phyloP scores from a whole-genome alignment of 92 coral and sea anemone species.

The Porites rus region DNA sequence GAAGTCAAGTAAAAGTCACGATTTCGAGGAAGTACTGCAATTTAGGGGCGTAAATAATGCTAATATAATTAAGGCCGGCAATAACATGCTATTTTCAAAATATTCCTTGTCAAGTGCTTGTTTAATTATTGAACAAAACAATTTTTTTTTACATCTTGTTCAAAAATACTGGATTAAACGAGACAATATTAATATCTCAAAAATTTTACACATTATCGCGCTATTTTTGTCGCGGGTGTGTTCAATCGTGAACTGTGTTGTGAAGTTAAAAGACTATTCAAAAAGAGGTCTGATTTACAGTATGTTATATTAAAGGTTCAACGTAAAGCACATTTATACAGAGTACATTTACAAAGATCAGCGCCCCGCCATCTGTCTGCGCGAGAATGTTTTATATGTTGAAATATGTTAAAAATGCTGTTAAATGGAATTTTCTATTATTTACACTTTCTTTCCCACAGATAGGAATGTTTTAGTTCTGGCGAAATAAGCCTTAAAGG shows the following conservation, averaged over 20 bases:
- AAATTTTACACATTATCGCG: too few relatives aligned
- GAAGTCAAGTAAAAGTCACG: background rate
- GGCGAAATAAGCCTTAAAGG: background rate
- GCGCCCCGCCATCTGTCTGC: too few relatives aligned
- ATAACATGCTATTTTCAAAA: background rate
- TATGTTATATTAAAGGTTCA: too few relatives aligned
- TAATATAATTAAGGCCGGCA: background rate
- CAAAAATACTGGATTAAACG: background rate
- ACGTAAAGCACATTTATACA: too few relatives aligned
- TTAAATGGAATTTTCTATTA: conserved; percentile 8
- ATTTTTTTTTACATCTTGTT: background rate
- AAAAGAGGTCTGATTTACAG: too few relatives aligned
- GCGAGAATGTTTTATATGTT: background rate
- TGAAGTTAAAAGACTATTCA: too few relatives aligned
- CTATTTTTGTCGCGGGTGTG: too few relatives aligned
- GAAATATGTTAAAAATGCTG: background rate
- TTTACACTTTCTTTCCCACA: background rate
- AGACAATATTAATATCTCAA: background rate
- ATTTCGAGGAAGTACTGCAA: background rate
- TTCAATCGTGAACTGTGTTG: too few relatives aligned
- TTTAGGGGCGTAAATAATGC: background rate
- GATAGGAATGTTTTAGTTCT: conserved; percentile 34
- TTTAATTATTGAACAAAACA: background rate
- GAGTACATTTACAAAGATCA: too few relatives aligned
- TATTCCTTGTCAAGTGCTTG: background rate